Base-by-base conservation (phyloP, 2,113 vertebrate genomes). In the Sula dactylatra region DNA sequence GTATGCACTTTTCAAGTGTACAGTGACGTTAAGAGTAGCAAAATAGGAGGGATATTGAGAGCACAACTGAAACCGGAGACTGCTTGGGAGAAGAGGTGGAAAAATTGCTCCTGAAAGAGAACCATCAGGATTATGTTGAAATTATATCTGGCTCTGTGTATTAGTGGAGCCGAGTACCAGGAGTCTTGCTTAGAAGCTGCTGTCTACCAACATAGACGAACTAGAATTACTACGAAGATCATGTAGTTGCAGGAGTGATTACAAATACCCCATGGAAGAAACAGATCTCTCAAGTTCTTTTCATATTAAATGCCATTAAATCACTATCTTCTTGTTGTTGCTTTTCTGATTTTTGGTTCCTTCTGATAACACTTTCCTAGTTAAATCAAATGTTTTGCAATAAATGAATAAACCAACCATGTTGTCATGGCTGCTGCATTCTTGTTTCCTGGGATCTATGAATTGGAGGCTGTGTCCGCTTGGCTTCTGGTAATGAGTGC, bases 371-470 rank as follows among this genome's bases (percentile, higher is more conserved):
- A 7, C 55, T 93, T 92, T 55, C 31, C 62, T 82, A 62, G 17
- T 89, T 91, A 93, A 96, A 94, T 91, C 78, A 88, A 85, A 94
- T 47, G 71, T 67, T 98, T 96, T 81, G 69, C 32, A 81, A 49
- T 73, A 55, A 82, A 22, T 16, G 44, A 44, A 44, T 86, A 83
- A 88, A 40, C n/a, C 67, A 96, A 61, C 61, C 34, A 5, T 34
- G 20, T 90, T 94, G 44, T 73, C 38, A 19, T 79, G 77, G 79
- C 74, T 19, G 49, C 71, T 81, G 82, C 9, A 3, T 11, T 86
- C 81, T 19, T 70, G 38, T 93, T 97, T 76, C 59, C 45, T 62
- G 76, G 71, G 76, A 70, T 86, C 72, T 24, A 0, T 50, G 86
- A 61, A 15, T 4, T 12, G 24, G 55, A 76, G 38, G n/a, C 34